These are phyloP conservation scores for Metalampra italica DNA, from an alignment of 2,888 invertebrate genomes.

Conservation along the genomic window DNA sequence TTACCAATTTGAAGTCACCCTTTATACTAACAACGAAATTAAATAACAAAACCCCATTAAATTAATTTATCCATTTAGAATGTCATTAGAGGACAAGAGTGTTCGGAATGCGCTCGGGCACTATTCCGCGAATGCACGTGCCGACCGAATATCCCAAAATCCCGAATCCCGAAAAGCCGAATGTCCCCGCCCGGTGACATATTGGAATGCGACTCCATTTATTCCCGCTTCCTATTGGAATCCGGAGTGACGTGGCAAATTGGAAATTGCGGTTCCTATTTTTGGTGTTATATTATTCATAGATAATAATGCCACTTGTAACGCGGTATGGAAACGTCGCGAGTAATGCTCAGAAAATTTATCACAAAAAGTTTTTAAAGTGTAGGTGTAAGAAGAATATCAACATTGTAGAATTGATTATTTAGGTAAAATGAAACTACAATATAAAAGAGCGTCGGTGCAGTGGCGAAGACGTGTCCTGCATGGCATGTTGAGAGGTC, in stretches of 20 bases:
- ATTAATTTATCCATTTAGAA: slow-evolving; percentile 38
- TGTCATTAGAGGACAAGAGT: slow-evolving; percentile 55
- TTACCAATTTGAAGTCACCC: too few species aligned
- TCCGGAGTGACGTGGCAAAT: slow-evolving; percentile 77
- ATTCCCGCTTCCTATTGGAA: slow-evolving; percentile 77
- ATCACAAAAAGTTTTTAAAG: slow-evolving; percentile 1
- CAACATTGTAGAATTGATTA: too few species aligned
- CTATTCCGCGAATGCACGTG: slow-evolving; percentile 52
- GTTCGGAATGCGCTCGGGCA: slow-evolving; percentile 55
- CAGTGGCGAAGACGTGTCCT: too few species aligned
- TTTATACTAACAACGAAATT: too few species aligned
- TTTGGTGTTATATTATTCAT: slow-evolving; percentile 72
- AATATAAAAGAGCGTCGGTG: too few species aligned
- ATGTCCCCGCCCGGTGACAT: slow-evolving; percentile 71
- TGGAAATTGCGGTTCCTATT: slow-evolving; percentile 75
- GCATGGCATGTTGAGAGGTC: too few species aligned
- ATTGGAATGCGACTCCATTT: slow-evolving; percentile 79
- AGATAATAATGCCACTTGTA: slow-evolving; percentile 65
- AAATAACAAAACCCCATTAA: not conserved
- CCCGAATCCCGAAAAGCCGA: slow-evolving; percentile 66
- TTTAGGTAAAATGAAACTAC: too few species aligned
- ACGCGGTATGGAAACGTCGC: slow-evolving; percentile 14
- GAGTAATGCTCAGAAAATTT: slow-evolving; percentile 13
- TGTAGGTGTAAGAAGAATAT: not conserved
- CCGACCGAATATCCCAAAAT: slow-evolving; percentile 49